Percentiles rank a stretch among this genome's conserved stretches.
Evolutionary conservation across 1,140 invertebrate genomes (phyloP).

Genomic region (Pemphigus obesinymphae): DNA sequence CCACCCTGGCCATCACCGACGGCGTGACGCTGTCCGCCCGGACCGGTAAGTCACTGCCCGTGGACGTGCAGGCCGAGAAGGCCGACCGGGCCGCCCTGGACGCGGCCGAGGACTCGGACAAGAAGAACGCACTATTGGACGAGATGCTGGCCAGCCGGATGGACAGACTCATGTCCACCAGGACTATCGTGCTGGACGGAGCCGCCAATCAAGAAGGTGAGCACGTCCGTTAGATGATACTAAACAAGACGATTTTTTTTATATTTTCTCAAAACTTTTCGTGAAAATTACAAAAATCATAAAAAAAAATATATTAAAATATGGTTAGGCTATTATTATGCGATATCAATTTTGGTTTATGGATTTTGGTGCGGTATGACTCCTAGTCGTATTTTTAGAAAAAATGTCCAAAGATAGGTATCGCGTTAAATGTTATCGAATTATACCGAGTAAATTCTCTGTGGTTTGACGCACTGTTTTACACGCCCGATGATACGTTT

Average conservation of each 20-base stretch:
- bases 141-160: conserved; percentile 18
- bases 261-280: no score
- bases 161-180: conserved; percentile 12
- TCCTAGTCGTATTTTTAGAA: no score
- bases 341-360: no score
- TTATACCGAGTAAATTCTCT: no score
- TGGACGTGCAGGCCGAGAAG: not conserved
- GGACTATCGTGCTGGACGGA: conserved; percentile 10
- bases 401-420: no score
- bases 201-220: conserved; percentile 7
- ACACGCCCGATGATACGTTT: not conserved
- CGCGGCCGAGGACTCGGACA: not conserved
- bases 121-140: conserved; percentile 10
- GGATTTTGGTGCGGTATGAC: no score
- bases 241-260: no score
- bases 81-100: not conserved
- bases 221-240: not conserved
- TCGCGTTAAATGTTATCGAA: no score
- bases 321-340: no score
- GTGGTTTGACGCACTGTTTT: no score
- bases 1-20: not conserved
- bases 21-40: not conserved
- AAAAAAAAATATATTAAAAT: no score
- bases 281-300: no score
- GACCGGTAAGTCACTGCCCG: not conserved